phyloP scores from a whole-genome alignment of 2,113 vertebrate genomes.

The Amblyornis subalaris region DNA sequence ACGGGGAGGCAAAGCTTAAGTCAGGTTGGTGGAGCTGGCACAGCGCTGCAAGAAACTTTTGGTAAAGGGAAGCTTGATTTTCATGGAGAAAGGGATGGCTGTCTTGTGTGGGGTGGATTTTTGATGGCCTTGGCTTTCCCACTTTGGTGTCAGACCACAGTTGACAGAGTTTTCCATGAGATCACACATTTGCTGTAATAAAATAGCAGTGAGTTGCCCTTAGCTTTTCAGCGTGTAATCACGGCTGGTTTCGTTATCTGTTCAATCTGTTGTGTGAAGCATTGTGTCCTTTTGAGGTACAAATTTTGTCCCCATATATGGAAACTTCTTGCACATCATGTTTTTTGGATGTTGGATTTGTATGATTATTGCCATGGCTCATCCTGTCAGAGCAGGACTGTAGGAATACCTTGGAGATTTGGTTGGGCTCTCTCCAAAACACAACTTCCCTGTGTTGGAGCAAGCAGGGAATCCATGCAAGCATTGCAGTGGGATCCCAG shows the following conservation, averaged over 20 bases:
- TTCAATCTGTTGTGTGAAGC: background rate
- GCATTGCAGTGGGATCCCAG: background rate
- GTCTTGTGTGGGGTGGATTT: background rate
- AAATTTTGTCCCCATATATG: background rate
- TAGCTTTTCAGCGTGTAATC: background rate
- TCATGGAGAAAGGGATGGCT: background rate
- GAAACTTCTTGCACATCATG: constrained; percentile 15
- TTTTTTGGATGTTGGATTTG: background rate
- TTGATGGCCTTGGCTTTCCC: background rate
- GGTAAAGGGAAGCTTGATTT: background rate
- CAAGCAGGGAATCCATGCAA: background rate
- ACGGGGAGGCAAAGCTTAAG: constrained; percentile 80
- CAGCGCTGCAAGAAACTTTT: fast-evolving
- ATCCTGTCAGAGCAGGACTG: background rate
- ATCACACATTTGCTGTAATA: background rate
- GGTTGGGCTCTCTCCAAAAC: background rate
- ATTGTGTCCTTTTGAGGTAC: background rate
- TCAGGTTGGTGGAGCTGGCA: constrained; percentile 74
- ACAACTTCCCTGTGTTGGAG: background rate
- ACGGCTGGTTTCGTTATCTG: background rate
- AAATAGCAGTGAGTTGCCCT: background rate
- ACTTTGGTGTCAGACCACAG: background rate
- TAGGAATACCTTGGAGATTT: background rate
- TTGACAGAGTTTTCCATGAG: background rate
- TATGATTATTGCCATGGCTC: constrained; percentile 9